Evolutionary conservation across 2,797 vertebrate genomes (phyloP).

Genomic region (Takifugu ocellatus): DNA sequence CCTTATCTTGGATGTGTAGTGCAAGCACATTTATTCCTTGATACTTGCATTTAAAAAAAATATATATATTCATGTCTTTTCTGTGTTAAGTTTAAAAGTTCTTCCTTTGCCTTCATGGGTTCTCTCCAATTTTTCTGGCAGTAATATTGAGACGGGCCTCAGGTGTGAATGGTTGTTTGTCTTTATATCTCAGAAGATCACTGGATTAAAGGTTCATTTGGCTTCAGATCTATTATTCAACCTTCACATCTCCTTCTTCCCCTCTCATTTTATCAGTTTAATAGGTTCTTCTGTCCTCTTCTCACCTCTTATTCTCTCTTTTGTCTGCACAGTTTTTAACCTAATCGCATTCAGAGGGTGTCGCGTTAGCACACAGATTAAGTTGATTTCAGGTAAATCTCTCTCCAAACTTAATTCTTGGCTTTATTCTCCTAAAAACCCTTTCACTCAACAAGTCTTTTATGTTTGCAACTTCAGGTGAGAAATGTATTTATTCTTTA

Average conservation of each 20-base stretch:
- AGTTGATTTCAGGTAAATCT: too few species aligned
- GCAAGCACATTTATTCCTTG: too few species aligned
- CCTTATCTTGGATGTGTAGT: too few species aligned
- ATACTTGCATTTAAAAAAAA: too few species aligned
- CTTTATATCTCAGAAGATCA: background rate
- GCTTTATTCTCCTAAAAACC: conserved; percentile 12
- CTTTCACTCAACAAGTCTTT: background rate
- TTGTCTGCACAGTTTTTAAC: background rate
- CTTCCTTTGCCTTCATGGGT: too few species aligned
- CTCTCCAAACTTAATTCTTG: background rate
- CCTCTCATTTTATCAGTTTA: conserved; percentile 7
- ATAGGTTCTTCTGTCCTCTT: conserved; percentile 17
- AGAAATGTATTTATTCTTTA: too few species aligned
- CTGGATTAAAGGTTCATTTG: background rate
- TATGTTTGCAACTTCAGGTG: too few species aligned
- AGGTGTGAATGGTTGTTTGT: conserved; percentile 6
- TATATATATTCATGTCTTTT: too few species aligned
- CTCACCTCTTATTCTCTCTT: background rate
- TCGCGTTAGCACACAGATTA: too few species aligned
- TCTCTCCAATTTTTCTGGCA: too few species aligned
- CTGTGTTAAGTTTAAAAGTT: too few species aligned
- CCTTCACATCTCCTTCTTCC: conserved; percentile 15
- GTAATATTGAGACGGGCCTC: conserved; percentile 23
- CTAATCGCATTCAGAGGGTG: background rate
- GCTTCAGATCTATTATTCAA: conserved; percentile 46